Evolutionary conservation across 2,797 vertebrate genomes (phyloP).

Genomic region (Oreortyx pictus): DNA sequence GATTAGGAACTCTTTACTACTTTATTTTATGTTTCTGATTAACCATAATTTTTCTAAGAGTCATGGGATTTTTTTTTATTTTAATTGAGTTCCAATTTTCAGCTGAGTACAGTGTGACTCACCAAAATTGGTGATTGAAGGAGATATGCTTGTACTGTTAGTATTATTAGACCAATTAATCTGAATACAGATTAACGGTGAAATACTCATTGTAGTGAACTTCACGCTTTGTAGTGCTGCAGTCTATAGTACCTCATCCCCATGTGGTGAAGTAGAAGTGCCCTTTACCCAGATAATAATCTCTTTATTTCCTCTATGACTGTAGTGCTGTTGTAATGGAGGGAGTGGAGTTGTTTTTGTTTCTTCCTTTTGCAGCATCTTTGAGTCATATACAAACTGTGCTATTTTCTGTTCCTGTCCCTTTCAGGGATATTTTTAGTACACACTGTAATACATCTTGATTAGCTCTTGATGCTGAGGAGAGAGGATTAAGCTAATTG

Average conservation of each 20-base stretch:
- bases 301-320: neutral
- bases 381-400: neutral
- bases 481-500: neutral
- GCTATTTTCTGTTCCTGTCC: neutral
- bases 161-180: neutral
- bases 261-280: neutral
- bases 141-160: neutral
- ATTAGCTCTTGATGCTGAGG: neutral
- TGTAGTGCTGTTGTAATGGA: neutral
- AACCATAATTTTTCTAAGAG: neutral
- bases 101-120: neutral
- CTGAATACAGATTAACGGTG: neutral
- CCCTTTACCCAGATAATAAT: neutral
- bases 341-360: neutral
- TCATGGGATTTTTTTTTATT: neutral
- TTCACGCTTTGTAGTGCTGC: neutral
- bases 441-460: neutral
- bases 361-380: neutral
- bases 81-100: neutral
- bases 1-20: neutral
- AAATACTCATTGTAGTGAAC: neutral
- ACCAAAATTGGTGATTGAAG: neutral
- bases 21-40: neutral
- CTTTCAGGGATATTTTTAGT: neutral
- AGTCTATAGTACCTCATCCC: neutral